Conservation (phyloP, 2,797 vertebrate species). For the Megaceryle alcyon region DNA sequence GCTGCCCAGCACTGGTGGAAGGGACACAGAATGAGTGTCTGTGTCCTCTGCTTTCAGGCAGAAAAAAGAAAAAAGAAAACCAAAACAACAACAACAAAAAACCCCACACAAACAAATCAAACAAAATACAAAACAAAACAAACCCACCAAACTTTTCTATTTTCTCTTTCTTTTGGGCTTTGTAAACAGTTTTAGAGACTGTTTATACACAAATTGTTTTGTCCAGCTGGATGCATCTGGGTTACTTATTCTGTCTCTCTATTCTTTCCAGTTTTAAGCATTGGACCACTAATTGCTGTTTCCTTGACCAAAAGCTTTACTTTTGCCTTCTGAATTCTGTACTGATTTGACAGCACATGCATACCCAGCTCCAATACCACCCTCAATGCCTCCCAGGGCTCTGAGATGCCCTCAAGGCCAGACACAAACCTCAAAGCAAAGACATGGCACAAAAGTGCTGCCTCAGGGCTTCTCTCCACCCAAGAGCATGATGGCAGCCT, state of each 20-base stretch:
- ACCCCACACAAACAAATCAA: too few species aligned
- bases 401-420: not conserved
- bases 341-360: not conserved
- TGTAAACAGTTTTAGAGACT: not conserved
- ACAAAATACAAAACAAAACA: not conserved
- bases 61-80: not conserved
- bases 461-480: not conserved
- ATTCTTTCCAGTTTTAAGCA: not conserved
- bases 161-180: not conserved
- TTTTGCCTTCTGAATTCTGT: not conserved
- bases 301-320: not conserved
- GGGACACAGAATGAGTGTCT: not conserved
- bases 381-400: not conserved
- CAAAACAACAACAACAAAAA: not conserved
- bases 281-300: not conserved
- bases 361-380: not conserved
- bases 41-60: not conserved
- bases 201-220: slow-evolving; percentile 7
- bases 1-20: not conserved
- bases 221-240: not conserved
- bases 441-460: not conserved
- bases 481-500: accelerated
- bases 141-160: not conserved
- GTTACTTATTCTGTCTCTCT: not conserved
- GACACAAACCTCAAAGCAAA: not conserved